These are phyloP conservation scores for Ostrea denselamellosa DNA, from an alignment of 1,140 invertebrate genomes.

Conservation along the genomic window DNA sequence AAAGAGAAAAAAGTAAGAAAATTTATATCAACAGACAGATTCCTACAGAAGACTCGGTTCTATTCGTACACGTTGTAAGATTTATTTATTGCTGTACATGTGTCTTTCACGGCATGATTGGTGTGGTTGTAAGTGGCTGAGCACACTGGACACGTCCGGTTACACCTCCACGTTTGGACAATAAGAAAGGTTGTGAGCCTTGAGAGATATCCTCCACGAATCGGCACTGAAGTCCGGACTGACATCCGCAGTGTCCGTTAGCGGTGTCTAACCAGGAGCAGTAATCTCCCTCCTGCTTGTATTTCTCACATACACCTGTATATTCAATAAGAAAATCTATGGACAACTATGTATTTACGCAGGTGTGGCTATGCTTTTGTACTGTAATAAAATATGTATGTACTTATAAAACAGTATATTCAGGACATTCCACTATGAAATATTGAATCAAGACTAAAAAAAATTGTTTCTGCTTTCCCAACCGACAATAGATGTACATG, in stretches of 20 bases:
- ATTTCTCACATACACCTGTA: constrained; percentile 47
- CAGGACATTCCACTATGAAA: too few species aligned
- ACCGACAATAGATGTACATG: too few species aligned
- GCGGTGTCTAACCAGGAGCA: constrained; percentile 36
- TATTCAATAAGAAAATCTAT: not conserved
- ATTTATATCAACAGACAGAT: too few species aligned
- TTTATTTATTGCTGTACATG: not conserved
- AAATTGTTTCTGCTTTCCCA: too few species aligned
- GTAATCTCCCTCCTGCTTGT: not conserved
- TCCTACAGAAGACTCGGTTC: too few species aligned
- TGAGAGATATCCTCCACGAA: not conserved
- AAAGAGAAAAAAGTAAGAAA: too few species aligned
- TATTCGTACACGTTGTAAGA: too few species aligned
- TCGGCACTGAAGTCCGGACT: constrained; percentile 30
- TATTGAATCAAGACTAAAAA: not conserved
- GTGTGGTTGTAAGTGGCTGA: not conserved
- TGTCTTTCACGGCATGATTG: not conserved
- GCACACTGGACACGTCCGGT: not conserved
- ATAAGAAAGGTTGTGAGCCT: not conserved
- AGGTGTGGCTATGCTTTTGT: too few species aligned
- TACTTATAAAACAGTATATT: too few species aligned
- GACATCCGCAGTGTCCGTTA: constrained; percentile 47
- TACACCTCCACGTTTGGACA: constrained; percentile 2
- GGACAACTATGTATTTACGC: too few species aligned
- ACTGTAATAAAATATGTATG: too few species aligned